Percentiles rank a stretch among this genome's conserved stretches.
These are phyloP conservation scores for Fratercula arctica DNA, from an alignment of 2,797 vertebrate species.

Conservation along the genomic window DNA sequence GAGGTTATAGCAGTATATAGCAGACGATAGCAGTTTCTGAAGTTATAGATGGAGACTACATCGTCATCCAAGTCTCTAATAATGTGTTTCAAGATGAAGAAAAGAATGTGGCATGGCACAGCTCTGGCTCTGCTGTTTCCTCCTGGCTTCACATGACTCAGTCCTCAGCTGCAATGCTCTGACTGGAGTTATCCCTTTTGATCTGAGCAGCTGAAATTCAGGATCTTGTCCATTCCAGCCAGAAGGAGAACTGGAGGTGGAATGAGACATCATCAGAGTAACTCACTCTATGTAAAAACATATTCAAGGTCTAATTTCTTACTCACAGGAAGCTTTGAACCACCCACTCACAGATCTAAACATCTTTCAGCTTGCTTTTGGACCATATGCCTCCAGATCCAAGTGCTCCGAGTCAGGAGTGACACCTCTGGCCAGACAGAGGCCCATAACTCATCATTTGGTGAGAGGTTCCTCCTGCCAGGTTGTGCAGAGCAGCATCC, in stretches of 20 bases:
- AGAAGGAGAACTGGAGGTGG: not conserved
- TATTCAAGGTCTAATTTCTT: not conserved
- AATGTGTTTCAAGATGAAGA: not conserved
- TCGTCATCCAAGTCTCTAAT: not conserved
- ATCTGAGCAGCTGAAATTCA: not conserved
- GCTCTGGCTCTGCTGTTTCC: not conserved
- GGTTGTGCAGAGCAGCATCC: not conserved
- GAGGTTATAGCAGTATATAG: not conserved
- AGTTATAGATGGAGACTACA: not conserved
- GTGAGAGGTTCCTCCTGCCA: not conserved
- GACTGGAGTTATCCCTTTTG: not conserved
- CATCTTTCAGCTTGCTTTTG: not conserved
- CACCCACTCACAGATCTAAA: not conserved
- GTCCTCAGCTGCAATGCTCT: not conserved
- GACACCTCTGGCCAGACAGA: not conserved
- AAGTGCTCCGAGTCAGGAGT: not conserved
- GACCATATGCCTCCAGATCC: not conserved
- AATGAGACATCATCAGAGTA: not conserved
- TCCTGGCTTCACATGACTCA: not conserved
- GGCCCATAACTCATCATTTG: rapidly evolving
- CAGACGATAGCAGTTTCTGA: not conserved
- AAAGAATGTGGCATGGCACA: not conserved
- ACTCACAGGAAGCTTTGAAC: not conserved
- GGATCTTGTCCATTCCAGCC: not conserved
- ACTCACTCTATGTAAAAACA: not conserved